Percentiles rank a stretch among this genome's conserved stretches.
These are phyloP conservation scores for Yasuhikotakia modesta DNA, from an alignment of 2,797 vertebrate genomes.

Conservation along the genomic window DNA sequence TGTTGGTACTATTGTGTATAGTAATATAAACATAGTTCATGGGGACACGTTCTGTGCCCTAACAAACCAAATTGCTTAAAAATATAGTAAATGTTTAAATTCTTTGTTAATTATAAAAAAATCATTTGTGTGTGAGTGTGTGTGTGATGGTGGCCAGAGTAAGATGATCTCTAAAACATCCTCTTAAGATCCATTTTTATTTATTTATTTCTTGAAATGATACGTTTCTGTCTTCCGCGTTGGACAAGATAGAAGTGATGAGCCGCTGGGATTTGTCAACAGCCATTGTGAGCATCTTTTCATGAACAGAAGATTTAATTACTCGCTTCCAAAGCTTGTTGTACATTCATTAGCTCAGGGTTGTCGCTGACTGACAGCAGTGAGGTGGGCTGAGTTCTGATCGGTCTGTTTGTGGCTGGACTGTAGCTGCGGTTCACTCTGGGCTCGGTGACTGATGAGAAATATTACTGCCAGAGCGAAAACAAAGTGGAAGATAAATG, in stretches of 20 bases:
- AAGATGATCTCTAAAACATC: no score
- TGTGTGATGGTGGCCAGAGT: no score
- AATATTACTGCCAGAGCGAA: slow-evolving; percentile 77
- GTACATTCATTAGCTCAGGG: slow-evolving; percentile 67
- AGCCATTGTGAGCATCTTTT: slow-evolving; percentile 50
- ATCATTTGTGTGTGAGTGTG: no score
- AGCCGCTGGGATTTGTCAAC: slow-evolving; percentile 49
- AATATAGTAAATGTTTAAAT: no score
- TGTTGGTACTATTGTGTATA: no score
- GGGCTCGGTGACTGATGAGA: slow-evolving; percentile 83
- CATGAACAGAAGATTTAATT: slow-evolving; percentile 69
- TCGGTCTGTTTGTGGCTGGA: slow-evolving; percentile 74
- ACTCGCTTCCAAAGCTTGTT: slow-evolving; percentile 67
- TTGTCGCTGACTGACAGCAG: slow-evolving; percentile 81
- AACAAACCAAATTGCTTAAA: no score
- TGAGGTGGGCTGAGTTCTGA: slow-evolving; percentile 68
- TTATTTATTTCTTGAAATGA: background rate
- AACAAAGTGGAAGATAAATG: slow-evolving; percentile 80
- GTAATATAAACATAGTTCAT: no score
- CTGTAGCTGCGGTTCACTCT: slow-evolving; percentile 76
- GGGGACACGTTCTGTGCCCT: no score
- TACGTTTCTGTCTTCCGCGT: background rate
- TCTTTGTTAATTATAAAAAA: no score
- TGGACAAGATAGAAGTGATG: slow-evolving; percentile 7
- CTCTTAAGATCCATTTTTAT: no score